phyloP scores from a whole-genome alignment of 2,888 invertebrate genomes.

The Linnaemya vulpina region DNA sequence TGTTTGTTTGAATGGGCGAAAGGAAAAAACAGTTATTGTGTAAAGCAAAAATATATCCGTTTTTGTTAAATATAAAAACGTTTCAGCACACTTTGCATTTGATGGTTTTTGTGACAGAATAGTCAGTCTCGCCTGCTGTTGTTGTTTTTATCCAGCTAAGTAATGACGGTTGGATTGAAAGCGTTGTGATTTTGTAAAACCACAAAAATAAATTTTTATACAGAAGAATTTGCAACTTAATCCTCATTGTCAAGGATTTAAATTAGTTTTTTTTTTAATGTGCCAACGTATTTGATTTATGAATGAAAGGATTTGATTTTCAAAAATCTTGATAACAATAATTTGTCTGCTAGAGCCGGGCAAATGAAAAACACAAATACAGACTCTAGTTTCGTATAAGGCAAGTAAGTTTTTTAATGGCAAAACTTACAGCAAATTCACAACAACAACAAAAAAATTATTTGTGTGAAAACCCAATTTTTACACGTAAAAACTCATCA shows the following conservation, averaged over 20 bases:
- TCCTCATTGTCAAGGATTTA: constrained; percentile 65
- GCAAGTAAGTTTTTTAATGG: neutral
- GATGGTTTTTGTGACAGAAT: constrained; percentile 20
- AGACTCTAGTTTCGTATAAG: neutral
- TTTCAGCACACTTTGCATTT: constrained; percentile 50
- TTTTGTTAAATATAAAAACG: constrained; percentile 44
- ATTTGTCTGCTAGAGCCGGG: constrained; percentile 51
- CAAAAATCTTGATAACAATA: constrained; percentile 58
- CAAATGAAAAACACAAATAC: constrained; percentile 12
- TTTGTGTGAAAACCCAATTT: too few relatives aligned
- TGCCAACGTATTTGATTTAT: constrained; percentile 64
- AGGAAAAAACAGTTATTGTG: constrained; percentile 55
- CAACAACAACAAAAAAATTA: too few relatives aligned
- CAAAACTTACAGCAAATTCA: neutral
- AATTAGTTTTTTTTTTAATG: constrained; percentile 43
- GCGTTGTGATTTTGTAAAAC: constrained; percentile 55
- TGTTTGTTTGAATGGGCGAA: constrained; percentile 8
- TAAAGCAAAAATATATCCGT: constrained; percentile 54
- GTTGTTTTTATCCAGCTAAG: constrained; percentile 58
- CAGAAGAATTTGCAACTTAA: constrained; percentile 59
- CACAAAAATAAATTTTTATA: constrained; percentile 24
- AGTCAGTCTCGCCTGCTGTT: constrained; percentile 25
- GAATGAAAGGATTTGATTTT: constrained; percentile 37
- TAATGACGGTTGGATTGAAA: constrained; percentile 54
- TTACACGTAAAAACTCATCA: too few relatives aligned